Evolutionary conservation across 2,797 vertebrate genomes (phyloP).

Genomic region (Hippocampus kuda): DNA sequence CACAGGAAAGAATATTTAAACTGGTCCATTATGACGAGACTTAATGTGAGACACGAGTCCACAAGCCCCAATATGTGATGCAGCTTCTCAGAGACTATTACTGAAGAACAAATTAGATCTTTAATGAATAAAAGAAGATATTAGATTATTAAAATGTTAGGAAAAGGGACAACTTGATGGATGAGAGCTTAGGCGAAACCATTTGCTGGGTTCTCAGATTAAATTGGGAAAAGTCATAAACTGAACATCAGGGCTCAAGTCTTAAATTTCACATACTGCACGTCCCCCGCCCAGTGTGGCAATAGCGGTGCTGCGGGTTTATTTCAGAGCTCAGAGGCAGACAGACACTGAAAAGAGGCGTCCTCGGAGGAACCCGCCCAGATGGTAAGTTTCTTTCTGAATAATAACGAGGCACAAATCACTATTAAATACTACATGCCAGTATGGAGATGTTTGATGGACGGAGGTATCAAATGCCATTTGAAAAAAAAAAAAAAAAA

Average conservation of each 20-base stretch:
- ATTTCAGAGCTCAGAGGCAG: conserved; percentile 11
- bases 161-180: not conserved
- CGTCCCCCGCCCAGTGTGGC: conserved; percentile 7
- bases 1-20: not conserved
- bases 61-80: conserved; percentile 9
- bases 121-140: conserved; percentile 5
- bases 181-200: not conserved
- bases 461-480: conserved; percentile 3
- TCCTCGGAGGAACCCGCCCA: conserved; percentile 17
- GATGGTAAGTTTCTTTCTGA: conserved; percentile 13
- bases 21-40: not conserved
- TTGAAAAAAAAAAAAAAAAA: not conserved
- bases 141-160: not conserved
- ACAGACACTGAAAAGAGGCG: conserved; percentile 26
- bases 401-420: conserved; percentile 17
- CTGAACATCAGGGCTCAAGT: conserved; percentile 7
- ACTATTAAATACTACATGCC: conserved; percentile 2
- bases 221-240: conserved; percentile 8
- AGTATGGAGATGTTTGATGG: conserved; percentile 11
- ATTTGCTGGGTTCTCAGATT: conserved; percentile 13
- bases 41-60: conserved; percentile 1
- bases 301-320: conserved; percentile 10
- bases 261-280: conserved; percentile 6
- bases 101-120: conserved; percentile 8
- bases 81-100: conserved; percentile 3